A percentile compares a stretch with the other conserved stretches of the same genome.
phyloP scores from a whole-genome alignment of 2,113 vertebrate genomes.

The Vanacampus margaritifer region DNA sequence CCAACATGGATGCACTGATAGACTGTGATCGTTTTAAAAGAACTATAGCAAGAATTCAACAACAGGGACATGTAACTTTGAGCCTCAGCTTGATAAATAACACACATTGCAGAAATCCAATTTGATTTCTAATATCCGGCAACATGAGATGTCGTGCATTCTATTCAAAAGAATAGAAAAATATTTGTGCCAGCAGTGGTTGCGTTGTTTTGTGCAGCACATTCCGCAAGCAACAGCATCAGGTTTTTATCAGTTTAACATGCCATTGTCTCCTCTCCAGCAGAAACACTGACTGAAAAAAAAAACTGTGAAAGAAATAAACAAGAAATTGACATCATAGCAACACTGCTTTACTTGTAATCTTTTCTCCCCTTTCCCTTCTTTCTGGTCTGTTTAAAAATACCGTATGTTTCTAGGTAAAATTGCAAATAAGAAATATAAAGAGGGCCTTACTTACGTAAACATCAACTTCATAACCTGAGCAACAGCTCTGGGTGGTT shows the following conservation, averaged over 20 bases:
- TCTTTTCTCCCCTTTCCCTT: constrained; percentile 7
- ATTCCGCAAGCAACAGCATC: constrained; percentile 49
- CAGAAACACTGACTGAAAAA: constrained; percentile 6
- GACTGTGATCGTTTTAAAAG: constrained; percentile 23
- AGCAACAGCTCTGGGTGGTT: not conserved
- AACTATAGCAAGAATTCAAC: constrained; percentile 68
- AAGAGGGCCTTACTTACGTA: not conserved
- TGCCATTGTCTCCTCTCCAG: constrained; percentile 21
- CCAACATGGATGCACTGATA: no score
- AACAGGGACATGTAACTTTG: constrained; percentile 45
- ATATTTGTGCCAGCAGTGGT: constrained; percentile 30
- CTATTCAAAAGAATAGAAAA: constrained; percentile 21
- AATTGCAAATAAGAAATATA: not conserved
- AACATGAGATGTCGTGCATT: constrained; percentile 18
- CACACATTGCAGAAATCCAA: constrained; percentile 11
- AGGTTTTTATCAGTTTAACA: constrained; percentile 34
- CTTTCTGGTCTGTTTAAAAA: constrained; percentile 5
- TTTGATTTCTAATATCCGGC: constrained; percentile 5
- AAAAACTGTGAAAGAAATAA: not conserved
- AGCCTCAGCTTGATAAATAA: constrained; percentile 53
- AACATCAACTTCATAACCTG: not conserved
- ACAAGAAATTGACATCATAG: constrained; percentile 19
- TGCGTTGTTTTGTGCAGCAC: constrained; percentile 36
- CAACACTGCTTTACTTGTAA: constrained; percentile 24
- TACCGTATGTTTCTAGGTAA: not conserved